Evolutionary conservation across 2,888 invertebrate species (phyloP), one percentile per base, ranked within the genome.

Genomic region (Girardia tigrina): DNA sequence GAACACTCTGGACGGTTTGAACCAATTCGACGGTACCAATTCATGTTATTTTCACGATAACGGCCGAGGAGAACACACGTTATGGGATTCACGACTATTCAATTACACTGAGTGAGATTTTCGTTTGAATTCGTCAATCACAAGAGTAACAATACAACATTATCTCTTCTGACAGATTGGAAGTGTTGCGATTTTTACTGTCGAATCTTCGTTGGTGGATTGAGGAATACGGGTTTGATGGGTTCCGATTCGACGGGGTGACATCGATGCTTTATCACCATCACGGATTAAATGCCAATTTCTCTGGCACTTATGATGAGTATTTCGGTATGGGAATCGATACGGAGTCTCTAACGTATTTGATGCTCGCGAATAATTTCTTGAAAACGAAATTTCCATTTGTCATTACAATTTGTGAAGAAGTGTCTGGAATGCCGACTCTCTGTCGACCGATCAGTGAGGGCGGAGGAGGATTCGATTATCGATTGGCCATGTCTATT

Each of bases 401-500:
- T 76, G 80, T 85, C 75, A 88, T 92, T 77, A 95, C 97, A n/a
- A 91, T 98, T 80, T 97, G 97, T 26, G 98, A 99, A 89, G 94
- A 98, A 85, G 98, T 99, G 0, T 95, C 94, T 14, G 98, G 98
- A 42, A 98, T 99, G 98, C 98, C 98, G 1, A 93, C 90, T 0
- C 87, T 92, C 2, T 95, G 98, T 81, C 88, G 98, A 0, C 94
- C 97, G 0, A 90, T 95, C 0, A 82, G 84, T 1, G 97, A 99
- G 85, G 98, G 94, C 70, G 95, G 95, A 0, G 87, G 89, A 78
- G 98, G 98, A 4, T 99, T 99, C 85, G 97, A 99, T 84, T 87
- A 91, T 86, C 89, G 97, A n/a, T 88, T 99, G 74, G 94, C 90
- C 23, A 99, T 99, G 98, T 93, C 97, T 28, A 91, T 99, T 80